phyloP scores from a whole-genome alignment of 2,888 invertebrate species.

The Microplitis deprimator region DNA sequence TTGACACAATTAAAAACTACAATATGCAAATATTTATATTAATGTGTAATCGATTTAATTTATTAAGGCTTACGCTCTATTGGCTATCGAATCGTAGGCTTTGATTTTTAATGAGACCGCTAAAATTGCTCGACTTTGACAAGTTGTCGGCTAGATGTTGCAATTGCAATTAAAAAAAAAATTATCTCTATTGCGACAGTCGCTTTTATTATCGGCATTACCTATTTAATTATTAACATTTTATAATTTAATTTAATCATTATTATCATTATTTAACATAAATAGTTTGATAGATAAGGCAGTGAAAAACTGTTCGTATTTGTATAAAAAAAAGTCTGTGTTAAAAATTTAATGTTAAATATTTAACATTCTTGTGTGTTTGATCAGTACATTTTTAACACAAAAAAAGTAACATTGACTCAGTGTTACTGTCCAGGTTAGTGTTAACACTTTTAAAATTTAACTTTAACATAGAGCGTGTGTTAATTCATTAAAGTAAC shows the following conservation, averaged over 20 bases:
- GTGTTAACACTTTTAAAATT: no score
- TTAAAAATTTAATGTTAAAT: no score
- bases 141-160: not conserved
- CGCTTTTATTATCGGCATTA: not conserved
- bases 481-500: no score
- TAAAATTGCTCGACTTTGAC: conserved; percentile 12
- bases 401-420: no score
- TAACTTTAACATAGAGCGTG: no score
- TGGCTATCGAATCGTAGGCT: not conserved
- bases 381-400: no score
- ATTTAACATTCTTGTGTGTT: no score
- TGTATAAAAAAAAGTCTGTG: no score
- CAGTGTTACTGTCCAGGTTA: no score
- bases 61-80: not conserved
- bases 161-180: not conserved
- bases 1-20: not conserved
- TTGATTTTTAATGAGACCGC: conserved; percentile 1
- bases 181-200: not conserved
- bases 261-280: not conserved
- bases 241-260: not conserved
- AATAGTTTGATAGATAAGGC: not conserved
- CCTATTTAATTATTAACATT: not conserved
- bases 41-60: not conserved
- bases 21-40: not conserved
- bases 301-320: no score